Evolutionary conservation across 2,797 vertebrate species (phyloP).

Genomic region (Sebastes wilsoni): DNA sequence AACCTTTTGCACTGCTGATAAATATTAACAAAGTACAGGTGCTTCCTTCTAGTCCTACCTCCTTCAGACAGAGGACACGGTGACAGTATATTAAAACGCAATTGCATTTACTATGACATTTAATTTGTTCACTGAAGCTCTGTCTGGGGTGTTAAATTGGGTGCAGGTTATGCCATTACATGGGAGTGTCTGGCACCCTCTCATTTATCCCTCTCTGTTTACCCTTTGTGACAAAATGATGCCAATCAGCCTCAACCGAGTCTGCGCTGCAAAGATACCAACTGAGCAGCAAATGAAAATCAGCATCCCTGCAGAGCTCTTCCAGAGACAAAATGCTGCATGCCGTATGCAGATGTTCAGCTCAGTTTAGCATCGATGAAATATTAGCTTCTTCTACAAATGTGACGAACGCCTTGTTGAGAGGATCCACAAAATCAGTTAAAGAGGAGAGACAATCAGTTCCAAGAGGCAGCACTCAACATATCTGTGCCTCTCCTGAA

Average conservation of each 20-base stretch:
- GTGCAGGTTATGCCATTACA: background rate
- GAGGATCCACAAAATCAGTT: slow-evolving; percentile 8
- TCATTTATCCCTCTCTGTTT: background rate
- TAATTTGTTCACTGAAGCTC: slow-evolving; percentile 1
- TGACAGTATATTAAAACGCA: background rate
- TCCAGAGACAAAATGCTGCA: slow-evolving; percentile 2
- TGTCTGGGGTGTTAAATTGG: background rate
- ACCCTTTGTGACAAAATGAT: slow-evolving; percentile 15
- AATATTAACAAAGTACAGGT: slow-evolving; percentile 5
- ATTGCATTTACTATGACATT: slow-evolving; percentile 14
- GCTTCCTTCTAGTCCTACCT: background rate
- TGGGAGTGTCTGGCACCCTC: background rate
- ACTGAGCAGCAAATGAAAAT: slow-evolving; percentile 9
- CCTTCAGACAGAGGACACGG: background rate
- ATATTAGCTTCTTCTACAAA: background rate
- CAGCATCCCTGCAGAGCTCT: background rate
- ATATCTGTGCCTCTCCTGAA: slow-evolving; percentile 22
- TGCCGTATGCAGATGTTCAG: slow-evolving; percentile 7
- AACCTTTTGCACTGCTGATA: background rate
- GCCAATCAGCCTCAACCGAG: slow-evolving; percentile 21
- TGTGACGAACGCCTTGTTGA: background rate
- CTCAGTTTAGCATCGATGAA: slow-evolving; percentile 12
- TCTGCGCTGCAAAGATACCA: background rate
- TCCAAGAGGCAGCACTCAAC: background rate
- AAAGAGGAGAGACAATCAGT: background rate